Conservation (phyloP, 2,797 vertebrate species). For the Cynodonichthys magdalenae region DNA sequence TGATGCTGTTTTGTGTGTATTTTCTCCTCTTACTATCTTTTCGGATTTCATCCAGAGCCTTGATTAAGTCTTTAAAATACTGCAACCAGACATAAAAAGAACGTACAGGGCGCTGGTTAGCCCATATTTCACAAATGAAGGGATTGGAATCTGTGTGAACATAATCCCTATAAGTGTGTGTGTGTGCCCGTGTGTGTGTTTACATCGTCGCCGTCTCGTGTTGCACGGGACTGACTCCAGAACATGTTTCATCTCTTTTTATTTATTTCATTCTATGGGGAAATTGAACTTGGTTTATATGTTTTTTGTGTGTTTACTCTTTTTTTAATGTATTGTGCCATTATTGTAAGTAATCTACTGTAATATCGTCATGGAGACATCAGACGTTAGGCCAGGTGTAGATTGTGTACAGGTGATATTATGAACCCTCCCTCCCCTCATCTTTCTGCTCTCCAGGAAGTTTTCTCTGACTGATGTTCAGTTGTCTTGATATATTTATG, state of each 20-base stretch:
- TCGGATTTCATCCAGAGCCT: conserved; percentile 43
- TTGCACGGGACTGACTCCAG: conserved; percentile 30
- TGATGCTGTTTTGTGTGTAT: conserved; percentile 62
- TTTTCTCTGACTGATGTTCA: conserved; percentile 83
- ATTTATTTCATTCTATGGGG: conserved; percentile 61
- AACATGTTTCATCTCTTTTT: conserved; percentile 36
- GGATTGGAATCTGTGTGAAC: conserved; percentile 38
- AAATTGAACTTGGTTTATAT: background rate
- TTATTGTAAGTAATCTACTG: conserved; percentile 54
- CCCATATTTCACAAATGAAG: conserved; percentile 65
- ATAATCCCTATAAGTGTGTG: conserved; percentile 17
- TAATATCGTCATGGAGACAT: conserved; percentile 23
- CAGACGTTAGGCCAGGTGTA: conserved; percentile 48
- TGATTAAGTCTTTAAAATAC: conserved; percentile 55
- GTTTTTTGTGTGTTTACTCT: conserved; percentile 61
- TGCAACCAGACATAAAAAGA: conserved; percentile 61
- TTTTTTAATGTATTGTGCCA: conserved; percentile 71
- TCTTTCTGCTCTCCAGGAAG: conserved; percentile 79
- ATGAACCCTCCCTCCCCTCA: conserved; percentile 37
- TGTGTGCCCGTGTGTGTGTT: conserved; percentile 23
- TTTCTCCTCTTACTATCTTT: conserved; percentile 37
- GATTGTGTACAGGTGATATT: conserved; percentile 67
- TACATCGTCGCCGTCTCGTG: conserved; percentile 33
- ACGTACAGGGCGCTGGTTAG: conserved; percentile 76
- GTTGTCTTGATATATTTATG: conserved; percentile 81